Evolutionary conservation across 2,888 invertebrate genomes (phyloP).

Genomic region (Tryphoninae sp.): DNA sequence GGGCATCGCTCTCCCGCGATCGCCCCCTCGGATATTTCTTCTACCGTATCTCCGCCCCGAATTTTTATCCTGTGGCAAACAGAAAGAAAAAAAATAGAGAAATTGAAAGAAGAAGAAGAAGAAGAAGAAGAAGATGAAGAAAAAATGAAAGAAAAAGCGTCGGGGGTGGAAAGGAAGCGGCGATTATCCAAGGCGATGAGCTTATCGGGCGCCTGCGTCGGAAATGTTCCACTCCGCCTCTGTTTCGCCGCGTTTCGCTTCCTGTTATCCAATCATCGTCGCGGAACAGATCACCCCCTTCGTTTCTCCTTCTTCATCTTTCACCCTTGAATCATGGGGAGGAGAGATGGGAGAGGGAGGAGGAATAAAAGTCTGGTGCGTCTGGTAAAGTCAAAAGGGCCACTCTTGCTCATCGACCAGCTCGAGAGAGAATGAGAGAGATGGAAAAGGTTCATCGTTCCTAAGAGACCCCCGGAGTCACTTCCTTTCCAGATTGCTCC

Average conservation of each 20-base stretch:
- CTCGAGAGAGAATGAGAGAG: conserved; percentile 4
- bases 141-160: conserved; percentile 56
- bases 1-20: conserved; percentile 19
- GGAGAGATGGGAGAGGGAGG: neutral
- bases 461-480: conserved; percentile 18
- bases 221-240: conserved; percentile 51
- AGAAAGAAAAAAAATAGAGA: conserved; percentile 53
- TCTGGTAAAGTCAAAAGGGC: conserved; percentile 28
- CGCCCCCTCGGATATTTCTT: conserved; percentile 33
- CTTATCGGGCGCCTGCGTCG: conserved; percentile 61
- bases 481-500: conserved; percentile 59
- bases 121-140: conserved; percentile 34
- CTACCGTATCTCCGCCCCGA: conserved; percentile 52
- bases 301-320: conserved; percentile 12
- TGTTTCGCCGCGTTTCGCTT: conserved; percentile 9
- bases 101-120: conserved; percentile 43
- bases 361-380: conserved; percentile 31
- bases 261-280: conserved; percentile 51
- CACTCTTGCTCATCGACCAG: conserved; percentile 4
- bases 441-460: conserved; percentile 32
- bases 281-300: conserved; percentile 29
- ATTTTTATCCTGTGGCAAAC: conserved; percentile 36
- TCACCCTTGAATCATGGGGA: conserved; percentile 17
- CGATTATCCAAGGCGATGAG: conserved; percentile 37
- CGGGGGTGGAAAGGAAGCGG: conserved; percentile 61